phyloP scores from a whole-genome alignment of 2,113 vertebrate genomes.

The Corydoras sp. region DNA sequence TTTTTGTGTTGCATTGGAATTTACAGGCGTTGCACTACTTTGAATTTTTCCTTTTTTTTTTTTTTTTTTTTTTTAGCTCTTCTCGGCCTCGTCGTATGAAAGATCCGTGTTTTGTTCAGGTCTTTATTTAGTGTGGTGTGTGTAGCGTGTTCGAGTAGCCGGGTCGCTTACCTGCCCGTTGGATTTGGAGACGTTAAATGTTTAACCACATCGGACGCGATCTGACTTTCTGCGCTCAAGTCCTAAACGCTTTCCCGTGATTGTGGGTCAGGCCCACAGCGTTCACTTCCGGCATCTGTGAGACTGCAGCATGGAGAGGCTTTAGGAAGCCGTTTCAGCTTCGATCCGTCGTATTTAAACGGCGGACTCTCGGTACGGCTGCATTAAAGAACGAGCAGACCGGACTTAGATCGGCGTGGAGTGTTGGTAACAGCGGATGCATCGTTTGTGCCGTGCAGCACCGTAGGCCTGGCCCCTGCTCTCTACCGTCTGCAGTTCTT shows the following conservation, averaged over 20 bases:
- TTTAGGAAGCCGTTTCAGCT: too few species aligned
- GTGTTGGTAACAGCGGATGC: too few species aligned
- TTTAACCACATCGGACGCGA: neutral
- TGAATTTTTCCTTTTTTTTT: constrained; percentile 15
- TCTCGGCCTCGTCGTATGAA: neutral
- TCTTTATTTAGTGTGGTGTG: neutral
- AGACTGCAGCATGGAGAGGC: too few species aligned
- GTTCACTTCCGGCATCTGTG: too few species aligned
- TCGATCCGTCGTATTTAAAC: too few species aligned
- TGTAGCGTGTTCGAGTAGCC: neutral
- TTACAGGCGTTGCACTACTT: constrained; percentile 53
- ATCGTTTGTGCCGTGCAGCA: too few species aligned
- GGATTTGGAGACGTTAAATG: neutral
- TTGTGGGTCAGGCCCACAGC: too few species aligned
- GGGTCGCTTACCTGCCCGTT: neutral
- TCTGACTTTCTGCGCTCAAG: neutral
- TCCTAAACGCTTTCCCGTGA: neutral
- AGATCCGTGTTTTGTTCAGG: constrained; percentile 1
- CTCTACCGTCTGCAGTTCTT: neutral
- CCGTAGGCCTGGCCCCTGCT: too few species aligned
- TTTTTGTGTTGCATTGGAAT: constrained; percentile 47
- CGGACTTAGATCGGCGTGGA: too few species aligned
- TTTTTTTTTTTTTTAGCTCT: constrained; percentile 37
- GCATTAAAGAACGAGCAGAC: too few species aligned
- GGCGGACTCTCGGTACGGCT: too few species aligned